These are phyloP conservation scores for Gymnocheta viridis DNA, from an alignment of 2,888 invertebrate genomes.

Conservation along the genomic window DNA sequence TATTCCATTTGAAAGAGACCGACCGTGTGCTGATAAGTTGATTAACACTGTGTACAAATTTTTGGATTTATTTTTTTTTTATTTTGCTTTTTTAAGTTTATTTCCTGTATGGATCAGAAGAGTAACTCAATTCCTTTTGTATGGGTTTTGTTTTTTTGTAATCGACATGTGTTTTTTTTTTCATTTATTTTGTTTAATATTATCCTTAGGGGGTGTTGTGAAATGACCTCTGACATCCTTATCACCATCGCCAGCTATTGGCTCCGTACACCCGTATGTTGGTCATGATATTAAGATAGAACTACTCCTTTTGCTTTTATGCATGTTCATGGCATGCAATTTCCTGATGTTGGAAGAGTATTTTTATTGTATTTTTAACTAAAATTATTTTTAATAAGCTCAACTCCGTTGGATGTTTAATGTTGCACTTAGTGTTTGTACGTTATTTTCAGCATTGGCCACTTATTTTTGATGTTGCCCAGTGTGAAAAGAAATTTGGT, in stretches of 20 bases:
- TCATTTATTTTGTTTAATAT: not conserved
- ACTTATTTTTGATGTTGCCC: not conserved
- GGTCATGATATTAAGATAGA: not conserved
- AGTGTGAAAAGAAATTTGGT: not conserved
- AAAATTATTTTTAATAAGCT: constrained; percentile 60
- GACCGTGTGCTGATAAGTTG: too few relatives aligned
- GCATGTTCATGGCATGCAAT: not conserved
- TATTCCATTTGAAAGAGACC: too few relatives aligned
- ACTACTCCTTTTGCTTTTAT: not conserved
- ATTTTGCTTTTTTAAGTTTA: too few relatives aligned
- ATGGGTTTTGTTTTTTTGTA: not conserved
- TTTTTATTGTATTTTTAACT: constrained; percentile 35
- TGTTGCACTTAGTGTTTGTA: not conserved
- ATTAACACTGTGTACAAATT: too few relatives aligned
- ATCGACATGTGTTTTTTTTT: not conserved
- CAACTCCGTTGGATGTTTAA: constrained; percentile 38
- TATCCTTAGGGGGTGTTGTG: constrained; percentile 27
- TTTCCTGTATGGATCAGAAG: not conserved
- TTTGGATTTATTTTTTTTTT: not conserved
- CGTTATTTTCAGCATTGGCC: constrained; percentile 23
- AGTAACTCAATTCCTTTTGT: not conserved
- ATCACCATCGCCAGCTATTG: not conserved
- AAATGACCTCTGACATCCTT: constrained; percentile 29
- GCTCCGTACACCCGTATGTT: not conserved
- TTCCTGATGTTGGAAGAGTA: not conserved